Conservation (phyloP, 1,140 invertebrate genomes). For the Polypedilum pembai region DNA sequence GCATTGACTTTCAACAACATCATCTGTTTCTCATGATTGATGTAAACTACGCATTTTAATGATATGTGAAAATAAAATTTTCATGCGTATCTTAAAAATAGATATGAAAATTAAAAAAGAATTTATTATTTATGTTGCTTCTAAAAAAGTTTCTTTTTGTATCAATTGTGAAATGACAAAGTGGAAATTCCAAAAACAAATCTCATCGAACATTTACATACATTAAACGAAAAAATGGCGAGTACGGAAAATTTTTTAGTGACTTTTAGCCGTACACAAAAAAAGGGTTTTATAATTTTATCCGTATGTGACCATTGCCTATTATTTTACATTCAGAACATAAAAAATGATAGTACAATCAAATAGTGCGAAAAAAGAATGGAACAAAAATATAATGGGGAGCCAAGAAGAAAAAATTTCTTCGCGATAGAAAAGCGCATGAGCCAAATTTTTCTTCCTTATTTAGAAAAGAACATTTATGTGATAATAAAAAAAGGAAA, state of each 20-base stretch:
- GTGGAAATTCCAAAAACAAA: conserved; percentile 22
- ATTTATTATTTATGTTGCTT: neutral
- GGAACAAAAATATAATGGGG: neutral
- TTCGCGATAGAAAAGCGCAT: neutral
- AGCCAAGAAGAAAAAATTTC: neutral
- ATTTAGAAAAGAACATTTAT: neutral
- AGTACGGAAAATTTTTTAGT: neutral
- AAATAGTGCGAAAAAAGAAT: neutral
- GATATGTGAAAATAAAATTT: too few relatives aligned
- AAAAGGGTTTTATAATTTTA: neutral
- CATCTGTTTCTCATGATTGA: too few relatives aligned
- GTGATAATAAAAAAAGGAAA: neutral
- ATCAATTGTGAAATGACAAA: neutral
- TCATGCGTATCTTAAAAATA: neutral
- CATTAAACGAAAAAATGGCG: conserved; percentile 7
- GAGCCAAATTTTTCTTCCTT: neutral
- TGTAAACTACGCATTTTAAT: too few relatives aligned
- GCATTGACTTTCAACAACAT: too few relatives aligned
- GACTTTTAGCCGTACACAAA: neutral
- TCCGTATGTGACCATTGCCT: neutral
- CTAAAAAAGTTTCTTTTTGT: too few relatives aligned
- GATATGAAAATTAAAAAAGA: neutral
- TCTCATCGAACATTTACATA: neutral
- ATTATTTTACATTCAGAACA: neutral
- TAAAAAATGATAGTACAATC: neutral